Evolutionary conservation across 1,140 invertebrate genomes (phyloP).

Genomic region (Lutraria rhynchaena): DNA sequence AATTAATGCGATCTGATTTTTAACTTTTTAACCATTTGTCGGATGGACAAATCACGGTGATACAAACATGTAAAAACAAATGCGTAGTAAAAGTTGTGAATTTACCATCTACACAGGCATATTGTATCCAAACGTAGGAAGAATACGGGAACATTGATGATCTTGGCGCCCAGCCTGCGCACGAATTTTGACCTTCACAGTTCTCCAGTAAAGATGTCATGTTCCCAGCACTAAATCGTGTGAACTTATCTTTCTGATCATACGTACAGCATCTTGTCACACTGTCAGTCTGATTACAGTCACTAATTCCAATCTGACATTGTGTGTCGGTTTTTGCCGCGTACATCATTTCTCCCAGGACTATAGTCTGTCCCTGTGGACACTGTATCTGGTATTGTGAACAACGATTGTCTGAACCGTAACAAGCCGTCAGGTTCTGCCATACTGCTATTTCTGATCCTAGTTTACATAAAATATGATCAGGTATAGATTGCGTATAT

Average conservation of each 20-base stretch:
- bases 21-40: too few relatives aligned
- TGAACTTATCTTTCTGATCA: conserved; percentile 28
- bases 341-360: conserved; percentile 29
- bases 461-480: neutral
- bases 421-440: conserved; percentile 21
- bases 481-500: too few relatives aligned
- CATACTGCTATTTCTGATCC: neutral
- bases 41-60: too few relatives aligned
- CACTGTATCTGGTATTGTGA: conserved; percentile 29
- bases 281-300: neutral
- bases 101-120: conserved; percentile 40
- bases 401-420: conserved; percentile 35
- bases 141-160: neutral
- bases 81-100: too few relatives aligned
- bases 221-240: conserved; percentile 10
- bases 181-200: conserved; percentile 22
- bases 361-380: neutral
- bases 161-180: conserved; percentile 31
- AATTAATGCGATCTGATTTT: too few relatives aligned
- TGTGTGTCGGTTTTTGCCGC: neutral
- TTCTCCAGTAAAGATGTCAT: neutral
- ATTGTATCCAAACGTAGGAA: conserved; percentile 40
- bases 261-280: conserved; percentile 24
- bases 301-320: conserved; percentile 29
- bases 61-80: too few relatives aligned